These are phyloP conservation scores for Drosophila sp. DNA, from an alignment of 1,140 invertebrate genomes.

Conservation along the genomic window DNA sequence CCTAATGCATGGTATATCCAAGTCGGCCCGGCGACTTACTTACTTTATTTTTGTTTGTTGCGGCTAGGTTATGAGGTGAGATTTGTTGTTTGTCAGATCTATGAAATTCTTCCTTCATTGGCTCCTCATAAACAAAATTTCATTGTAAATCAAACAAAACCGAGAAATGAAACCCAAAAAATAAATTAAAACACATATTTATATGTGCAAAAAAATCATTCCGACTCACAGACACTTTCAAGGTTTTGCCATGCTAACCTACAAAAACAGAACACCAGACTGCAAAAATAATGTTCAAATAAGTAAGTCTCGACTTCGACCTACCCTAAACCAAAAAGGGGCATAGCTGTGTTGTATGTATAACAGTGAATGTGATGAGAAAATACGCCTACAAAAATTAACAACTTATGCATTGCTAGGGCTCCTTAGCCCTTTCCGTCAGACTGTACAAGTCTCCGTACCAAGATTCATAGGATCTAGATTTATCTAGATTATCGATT, in stretches of 20 bases:
- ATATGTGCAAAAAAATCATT: slow-evolving; percentile 37
- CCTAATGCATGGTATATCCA: no score
- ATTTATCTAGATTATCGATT: no score
- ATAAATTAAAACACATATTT: slow-evolving; percentile 34
- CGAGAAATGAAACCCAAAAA: slow-evolving; percentile 30
- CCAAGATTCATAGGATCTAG: no score
- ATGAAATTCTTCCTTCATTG: background rate
- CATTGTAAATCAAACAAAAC: slow-evolving; percentile 18
- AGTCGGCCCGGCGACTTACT: no score
- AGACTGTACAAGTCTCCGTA: no score
- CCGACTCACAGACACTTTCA: slow-evolving; percentile 38
- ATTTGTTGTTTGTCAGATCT: background rate
- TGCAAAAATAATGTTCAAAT: slow-evolving; percentile 14
- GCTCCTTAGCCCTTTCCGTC: no score
- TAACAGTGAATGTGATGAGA: no score
- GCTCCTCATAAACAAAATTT: slow-evolving; percentile 23
- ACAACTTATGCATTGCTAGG: no score
- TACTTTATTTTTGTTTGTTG: background rate
- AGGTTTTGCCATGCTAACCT: slow-evolving; percentile 71
- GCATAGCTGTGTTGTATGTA: no score
- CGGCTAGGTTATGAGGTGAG: background rate
- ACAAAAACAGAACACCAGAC: slow-evolving; percentile 72
- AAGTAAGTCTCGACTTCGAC: no score
- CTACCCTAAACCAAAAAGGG: slow-evolving; percentile 15
- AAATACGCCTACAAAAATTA: no score